A percentile compares a stretch with the other conserved stretches of the same genome.
Evolutionary conservation across 2,113 vertebrate species (phyloP).

Genomic region (Plecotus auritus): DNA sequence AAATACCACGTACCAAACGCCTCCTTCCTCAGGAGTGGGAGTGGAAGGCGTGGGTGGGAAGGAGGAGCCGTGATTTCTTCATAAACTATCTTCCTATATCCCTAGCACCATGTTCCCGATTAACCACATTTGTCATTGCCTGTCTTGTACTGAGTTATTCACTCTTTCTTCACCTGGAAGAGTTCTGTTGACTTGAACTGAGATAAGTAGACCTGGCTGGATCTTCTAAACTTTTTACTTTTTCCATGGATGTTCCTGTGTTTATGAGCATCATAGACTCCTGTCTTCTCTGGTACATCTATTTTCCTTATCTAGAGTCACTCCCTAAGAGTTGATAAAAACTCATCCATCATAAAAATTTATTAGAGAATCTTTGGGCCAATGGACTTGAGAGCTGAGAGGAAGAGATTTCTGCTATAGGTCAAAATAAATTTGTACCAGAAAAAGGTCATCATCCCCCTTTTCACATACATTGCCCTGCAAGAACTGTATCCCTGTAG

Average conservation of each 20-base stretch:
- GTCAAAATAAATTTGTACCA: neutral
- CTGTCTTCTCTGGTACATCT: neutral
- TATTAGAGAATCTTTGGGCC: neutral
- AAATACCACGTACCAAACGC: conserved; percentile 33
- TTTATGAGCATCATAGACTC: neutral
- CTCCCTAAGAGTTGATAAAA: neutral
- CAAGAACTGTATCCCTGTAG: neutral
- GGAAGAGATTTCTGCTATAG: neutral
- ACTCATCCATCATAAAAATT: neutral
- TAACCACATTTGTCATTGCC: neutral
- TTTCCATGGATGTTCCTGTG: neutral
- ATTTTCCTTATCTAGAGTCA: neutral
- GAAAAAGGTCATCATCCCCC: neutral
- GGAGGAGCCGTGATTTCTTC: neutral
- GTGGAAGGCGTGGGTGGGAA: neutral
- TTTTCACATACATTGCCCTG: neutral
- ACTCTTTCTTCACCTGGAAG: neutral
- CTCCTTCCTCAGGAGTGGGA: conserved; percentile 46
- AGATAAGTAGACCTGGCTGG: neutral
- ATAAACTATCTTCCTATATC: neutral
- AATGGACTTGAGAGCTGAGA: neutral
- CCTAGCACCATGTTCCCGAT: neutral
- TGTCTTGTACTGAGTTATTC: neutral
- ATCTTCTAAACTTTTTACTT: neutral
- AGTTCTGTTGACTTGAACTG: neutral